Evolutionary conservation across 2,113 vertebrate species (phyloP).

Genomic region (Oncorhynchus masou): DNA sequence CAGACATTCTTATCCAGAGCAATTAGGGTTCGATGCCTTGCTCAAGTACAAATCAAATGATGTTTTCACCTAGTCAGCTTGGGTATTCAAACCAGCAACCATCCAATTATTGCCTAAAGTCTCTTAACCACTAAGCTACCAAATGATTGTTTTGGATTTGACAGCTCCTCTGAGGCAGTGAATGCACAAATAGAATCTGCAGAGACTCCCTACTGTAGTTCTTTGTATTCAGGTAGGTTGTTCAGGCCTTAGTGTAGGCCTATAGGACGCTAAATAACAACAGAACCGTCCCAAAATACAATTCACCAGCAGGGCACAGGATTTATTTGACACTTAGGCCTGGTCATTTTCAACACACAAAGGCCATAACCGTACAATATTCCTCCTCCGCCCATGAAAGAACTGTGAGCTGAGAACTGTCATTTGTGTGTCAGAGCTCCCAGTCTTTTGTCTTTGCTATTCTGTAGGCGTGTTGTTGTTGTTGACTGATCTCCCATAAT

Average conservation of each 20-base stretch:
- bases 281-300: conserved; percentile 37
- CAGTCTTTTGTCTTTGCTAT: no score
- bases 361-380: conserved; percentile 6
- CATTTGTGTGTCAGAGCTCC: not conserved
- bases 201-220: conserved; percentile 27
- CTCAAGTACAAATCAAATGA: no score
- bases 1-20: no score
- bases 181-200: not conserved
- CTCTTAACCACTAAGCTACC: no score
- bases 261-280: conserved; percentile 27
- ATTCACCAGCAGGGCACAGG: not conserved
- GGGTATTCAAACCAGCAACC: no score
- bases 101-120: no score
- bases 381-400: not conserved
- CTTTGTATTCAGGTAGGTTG: conserved; percentile 17
- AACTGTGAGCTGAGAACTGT: conserved; percentile 43
- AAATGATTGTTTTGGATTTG: no score
- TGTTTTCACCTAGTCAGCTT: no score
- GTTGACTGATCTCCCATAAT: no score
- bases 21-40: no score
- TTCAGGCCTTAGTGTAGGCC: conserved; percentile 14
- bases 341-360: conserved; percentile 11
- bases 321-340: conserved; percentile 35
- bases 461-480: no score
- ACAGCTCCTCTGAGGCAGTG: not conserved